These are phyloP conservation scores for Girardinus metallicus DNA, from an alignment of 2,797 vertebrate species.

Conservation along the genomic window DNA sequence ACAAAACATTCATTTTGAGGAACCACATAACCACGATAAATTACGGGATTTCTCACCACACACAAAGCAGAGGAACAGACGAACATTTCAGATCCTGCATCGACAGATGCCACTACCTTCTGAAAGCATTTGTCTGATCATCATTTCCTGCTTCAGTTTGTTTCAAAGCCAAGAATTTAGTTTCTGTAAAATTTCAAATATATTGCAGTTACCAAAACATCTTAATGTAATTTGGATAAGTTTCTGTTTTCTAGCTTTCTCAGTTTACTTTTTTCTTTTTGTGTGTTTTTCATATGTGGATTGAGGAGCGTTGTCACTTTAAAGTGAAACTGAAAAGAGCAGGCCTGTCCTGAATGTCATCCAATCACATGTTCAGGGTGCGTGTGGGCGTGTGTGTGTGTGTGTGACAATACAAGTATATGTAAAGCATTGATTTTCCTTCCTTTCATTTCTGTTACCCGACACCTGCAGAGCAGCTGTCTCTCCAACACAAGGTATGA, in stretches of 20 bases:
- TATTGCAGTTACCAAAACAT: background rate
- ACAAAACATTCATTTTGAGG: no score
- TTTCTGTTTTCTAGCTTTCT: background rate
- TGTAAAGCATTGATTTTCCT: background rate
- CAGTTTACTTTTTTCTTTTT: background rate
- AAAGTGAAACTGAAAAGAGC: background rate
- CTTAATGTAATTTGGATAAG: background rate
- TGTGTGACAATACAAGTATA: background rate
- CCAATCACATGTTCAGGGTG: background rate
- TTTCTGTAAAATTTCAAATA: background rate
- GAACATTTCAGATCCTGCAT: background rate
- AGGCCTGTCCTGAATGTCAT: no score
- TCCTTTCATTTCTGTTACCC: rapidly evolving
- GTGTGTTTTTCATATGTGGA: background rate
- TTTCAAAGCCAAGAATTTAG: background rate
- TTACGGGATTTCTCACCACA: no score
- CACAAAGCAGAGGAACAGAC: background rate
- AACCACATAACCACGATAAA: no score
- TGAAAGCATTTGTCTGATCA: background rate
- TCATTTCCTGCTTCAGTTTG: background rate
- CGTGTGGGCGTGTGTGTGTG: no score
- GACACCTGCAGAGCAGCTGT: rapidly evolving
- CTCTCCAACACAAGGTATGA: background rate
- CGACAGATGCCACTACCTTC: no score
- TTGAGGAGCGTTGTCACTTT: background rate